Conservation (phyloP, 2,113 vertebrate genomes). For the Amazona guildingii region DNA sequence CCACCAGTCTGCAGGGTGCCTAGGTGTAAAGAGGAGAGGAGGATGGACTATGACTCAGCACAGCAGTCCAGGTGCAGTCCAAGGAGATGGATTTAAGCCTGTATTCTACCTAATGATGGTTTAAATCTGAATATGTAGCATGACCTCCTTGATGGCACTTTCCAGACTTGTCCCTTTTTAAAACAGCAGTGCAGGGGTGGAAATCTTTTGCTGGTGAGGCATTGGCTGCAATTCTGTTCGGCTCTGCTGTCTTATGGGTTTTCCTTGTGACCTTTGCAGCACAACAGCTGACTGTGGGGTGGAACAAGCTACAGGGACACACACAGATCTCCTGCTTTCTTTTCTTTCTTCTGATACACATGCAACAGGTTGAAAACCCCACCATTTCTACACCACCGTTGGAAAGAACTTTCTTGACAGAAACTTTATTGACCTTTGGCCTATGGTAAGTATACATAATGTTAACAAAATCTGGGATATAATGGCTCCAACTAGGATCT, state of each 20-base stretch:
- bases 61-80: not conserved
- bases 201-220: not conserved
- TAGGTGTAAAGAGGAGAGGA: not conserved
- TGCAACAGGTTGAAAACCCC: rapidly evolving
- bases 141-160: not conserved
- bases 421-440: not conserved
- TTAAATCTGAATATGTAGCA: not conserved
- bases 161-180: not conserved
- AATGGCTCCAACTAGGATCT: not conserved
- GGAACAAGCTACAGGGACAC: not conserved
- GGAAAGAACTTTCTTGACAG: not conserved
- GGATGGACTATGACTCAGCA: not conserved
- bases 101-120: not conserved
- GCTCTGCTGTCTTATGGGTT: not conserved
- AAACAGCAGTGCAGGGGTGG: not conserved
- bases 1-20: not conserved
- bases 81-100: not conserved
- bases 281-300: not conserved
- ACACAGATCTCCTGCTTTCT: rapidly evolving
- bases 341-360: not conserved
- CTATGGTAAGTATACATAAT: not conserved
- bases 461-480: not conserved
- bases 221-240: not conserved
- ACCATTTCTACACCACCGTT: not conserved
- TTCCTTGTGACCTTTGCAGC: not conserved